Percentiles rank a stretch among this genome's conserved stretches.
phyloP scores from a whole-genome alignment of 2,113 vertebrate genomes.

The Bufo gargarizans region DNA sequence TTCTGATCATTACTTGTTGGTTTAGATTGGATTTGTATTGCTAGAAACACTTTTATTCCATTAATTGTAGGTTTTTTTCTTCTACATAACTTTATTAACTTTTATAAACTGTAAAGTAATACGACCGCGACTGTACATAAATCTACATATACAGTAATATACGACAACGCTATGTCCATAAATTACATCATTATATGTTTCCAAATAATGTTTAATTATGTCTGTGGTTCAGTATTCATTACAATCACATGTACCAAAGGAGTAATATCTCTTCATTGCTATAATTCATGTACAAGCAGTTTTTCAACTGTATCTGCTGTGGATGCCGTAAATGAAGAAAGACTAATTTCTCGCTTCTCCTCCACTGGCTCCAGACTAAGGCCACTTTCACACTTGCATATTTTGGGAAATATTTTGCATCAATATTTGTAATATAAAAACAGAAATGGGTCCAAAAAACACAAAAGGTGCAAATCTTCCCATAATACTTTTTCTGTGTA shows the following conservation, averaged over 20 bases:
- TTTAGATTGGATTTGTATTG: slow-evolving; percentile 17
- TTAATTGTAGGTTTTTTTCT: slow-evolving; percentile 2
- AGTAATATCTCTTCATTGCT: background rate
- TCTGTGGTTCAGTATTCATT: background rate
- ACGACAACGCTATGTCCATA: background rate
- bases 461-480: background rate
- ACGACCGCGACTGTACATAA: background rate
- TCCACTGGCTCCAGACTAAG: background rate
- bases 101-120: background rate
- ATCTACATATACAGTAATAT: background rate
- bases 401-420: background rate
- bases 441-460: background rate
- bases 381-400: background rate
- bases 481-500: background rate
- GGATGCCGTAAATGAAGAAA: background rate
- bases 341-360: background rate
- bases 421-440: background rate
- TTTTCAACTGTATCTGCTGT: background rate
- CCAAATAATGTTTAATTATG: background rate
- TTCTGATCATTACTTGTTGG: slow-evolving; percentile 28
- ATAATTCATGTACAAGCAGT: background rate
- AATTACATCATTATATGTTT: background rate
- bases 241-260: background rate
- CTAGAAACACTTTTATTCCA: background rate
- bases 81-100: slow-evolving; percentile 8